Base-by-base conservation (phyloP, 2,888 invertebrate species). In the Pheosia gnoma region DNA sequence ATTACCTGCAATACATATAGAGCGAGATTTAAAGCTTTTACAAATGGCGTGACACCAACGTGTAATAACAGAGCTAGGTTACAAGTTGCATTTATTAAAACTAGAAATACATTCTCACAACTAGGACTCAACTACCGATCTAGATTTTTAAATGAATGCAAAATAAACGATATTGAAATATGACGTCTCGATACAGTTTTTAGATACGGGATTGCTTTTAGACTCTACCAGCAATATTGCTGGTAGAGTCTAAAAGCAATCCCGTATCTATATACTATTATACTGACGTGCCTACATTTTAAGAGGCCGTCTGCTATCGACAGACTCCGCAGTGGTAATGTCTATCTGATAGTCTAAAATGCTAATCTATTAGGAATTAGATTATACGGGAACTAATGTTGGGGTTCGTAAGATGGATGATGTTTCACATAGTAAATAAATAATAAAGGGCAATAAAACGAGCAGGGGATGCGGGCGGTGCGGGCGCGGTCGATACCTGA, bases 401-500 rank as follows among this genome's bases (percentile, higher is more conserved):
- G 63, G 66, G 65, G 25, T 25, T 25, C 25, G 2, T 25, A 1
- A 25, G 25, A 25, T 61, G 63, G 60, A 66, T 69, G 54, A 61
- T 38, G 58, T 67, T 73, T 78, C 73, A 65, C 71, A 74, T 72
- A 61, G 64, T 78, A 78, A 78, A 78, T 79, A 75, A 79, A 75
- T 77, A 71, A 71, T 69, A 70, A 71, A 68, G 65, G 62, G 68
- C 71, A 83, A 79, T 82, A 79, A 77, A 76, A 63, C 55, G 66
- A 65, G 38, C 37, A 38, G 39, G 39, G 78, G 77, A 71, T 66
- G 68, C 60, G 71, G 68, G 61, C 39, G 53, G 79, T 90, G 87
- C 90, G 91, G 91, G 92, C 76, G 43, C 84, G 89, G 84, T 90
- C 90, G 89, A 90, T 90, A 90, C 82, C 82, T 72, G 71, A 65